Conservation (phyloP, 2,888 invertebrate species). For the Leucania comma region DNA sequence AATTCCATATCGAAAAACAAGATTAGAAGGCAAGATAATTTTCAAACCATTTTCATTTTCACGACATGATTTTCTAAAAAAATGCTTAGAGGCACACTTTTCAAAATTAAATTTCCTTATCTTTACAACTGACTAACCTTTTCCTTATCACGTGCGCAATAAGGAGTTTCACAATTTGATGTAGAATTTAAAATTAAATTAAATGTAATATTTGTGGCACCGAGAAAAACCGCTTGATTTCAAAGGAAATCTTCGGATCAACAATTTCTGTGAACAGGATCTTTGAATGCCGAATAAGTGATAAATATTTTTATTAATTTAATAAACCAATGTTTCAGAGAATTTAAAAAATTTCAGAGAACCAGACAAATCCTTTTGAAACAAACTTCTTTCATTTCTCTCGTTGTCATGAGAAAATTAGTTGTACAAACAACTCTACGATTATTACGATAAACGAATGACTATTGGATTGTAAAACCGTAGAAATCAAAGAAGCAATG, state of each 20-base stretch:
- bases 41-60: constrained; percentile 65
- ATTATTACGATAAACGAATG: neutral
- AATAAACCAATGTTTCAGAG: neutral
- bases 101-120: constrained; percentile 76
- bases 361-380: no score
- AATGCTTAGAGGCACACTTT: constrained; percentile 71
- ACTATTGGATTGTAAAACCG: neutral
- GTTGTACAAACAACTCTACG: neutral
- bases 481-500: neutral
- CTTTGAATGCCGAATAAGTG: neutral
- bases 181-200: constrained; percentile 52
- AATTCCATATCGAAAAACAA: constrained; percentile 54
- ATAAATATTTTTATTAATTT: neutral
- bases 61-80: constrained; percentile 67
- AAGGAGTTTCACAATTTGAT: constrained; percentile 56
- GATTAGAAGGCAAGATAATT: constrained; percentile 54
- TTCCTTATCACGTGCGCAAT: constrained; percentile 62
- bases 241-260: neutral
- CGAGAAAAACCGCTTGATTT: neutral
- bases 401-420: neutral
- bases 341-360: neutral
- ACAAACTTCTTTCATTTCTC: no score
- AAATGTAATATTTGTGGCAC: constrained; percentile 49
- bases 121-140: constrained; percentile 69
- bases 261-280: neutral